These are phyloP conservation scores for Speoplatyrhinus poulsoni DNA, from an alignment of 2,113 vertebrate genomes.

Conservation along the genomic window DNA sequence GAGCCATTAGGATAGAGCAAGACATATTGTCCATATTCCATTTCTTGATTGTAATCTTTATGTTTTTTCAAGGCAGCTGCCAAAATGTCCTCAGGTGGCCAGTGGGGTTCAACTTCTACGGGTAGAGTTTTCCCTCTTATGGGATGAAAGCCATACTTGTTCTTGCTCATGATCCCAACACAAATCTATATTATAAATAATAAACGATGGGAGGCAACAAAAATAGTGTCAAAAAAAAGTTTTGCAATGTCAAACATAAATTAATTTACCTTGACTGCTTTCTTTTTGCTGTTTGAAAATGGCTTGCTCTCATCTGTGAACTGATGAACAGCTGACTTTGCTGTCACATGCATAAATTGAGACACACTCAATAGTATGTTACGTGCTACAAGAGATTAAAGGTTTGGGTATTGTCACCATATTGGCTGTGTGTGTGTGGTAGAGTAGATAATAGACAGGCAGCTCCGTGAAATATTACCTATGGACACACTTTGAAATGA, in stretches of 20 bases:
- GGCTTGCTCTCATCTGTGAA: neutral
- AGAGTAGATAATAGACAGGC: no score
- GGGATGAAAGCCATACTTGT: neutral
- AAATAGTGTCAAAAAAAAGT: neutral
- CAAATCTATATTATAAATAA: neutral
- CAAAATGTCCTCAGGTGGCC: constrained; percentile 22
- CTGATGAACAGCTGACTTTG: neutral
- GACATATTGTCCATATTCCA: constrained; percentile 10
- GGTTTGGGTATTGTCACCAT: no score
- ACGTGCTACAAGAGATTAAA: no score
- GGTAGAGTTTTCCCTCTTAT: constrained; percentile 11
- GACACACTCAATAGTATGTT: no score
- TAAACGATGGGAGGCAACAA: neutral
- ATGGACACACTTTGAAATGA: no score
- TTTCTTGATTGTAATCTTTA: constrained; percentile 11
- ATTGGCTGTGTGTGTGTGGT: no score
- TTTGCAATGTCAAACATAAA: no score
- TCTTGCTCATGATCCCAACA: constrained; percentile 9
- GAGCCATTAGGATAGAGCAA: constrained; percentile 20
- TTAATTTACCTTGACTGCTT: constrained; percentile 17
- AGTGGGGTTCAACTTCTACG: constrained; percentile 2
- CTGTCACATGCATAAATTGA: no score
- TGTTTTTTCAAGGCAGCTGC: constrained; percentile 12
- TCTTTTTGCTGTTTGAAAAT: constrained; percentile 13
- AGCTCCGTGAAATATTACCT: no score